These are phyloP conservation scores for Bubo scandiacus DNA, from an alignment of 2,113 vertebrate species.

Conservation along the genomic window DNA sequence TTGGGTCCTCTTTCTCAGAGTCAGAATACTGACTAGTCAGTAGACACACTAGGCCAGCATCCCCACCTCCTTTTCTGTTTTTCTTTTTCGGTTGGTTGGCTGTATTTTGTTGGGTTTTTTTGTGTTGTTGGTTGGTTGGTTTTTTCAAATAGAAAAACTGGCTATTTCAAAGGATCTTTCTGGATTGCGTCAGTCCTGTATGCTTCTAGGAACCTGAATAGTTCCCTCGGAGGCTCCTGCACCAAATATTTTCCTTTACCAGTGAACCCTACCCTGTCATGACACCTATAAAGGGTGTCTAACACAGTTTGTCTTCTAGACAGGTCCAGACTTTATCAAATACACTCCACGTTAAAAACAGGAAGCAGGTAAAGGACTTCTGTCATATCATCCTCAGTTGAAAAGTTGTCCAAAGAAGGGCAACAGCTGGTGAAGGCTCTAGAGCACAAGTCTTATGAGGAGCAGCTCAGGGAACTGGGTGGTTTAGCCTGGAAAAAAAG, in stretches of 20 bases:
- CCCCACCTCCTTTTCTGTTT: background rate
- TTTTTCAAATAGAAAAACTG: background rate
- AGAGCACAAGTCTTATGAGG: too few relatives aligned
- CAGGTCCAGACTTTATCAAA: background rate
- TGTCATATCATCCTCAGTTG: background rate
- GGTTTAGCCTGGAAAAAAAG: too few relatives aligned
- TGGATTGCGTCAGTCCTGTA: background rate
- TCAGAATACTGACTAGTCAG: background rate
- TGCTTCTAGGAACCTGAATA: background rate
- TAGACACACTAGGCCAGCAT: background rate
- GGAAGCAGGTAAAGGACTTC: background rate
- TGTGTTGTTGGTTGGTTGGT: background rate
- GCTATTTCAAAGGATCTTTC: background rate
- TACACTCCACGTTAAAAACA: background rate
- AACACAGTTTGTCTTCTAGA: background rate
- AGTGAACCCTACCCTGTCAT: background rate
- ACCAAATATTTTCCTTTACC: background rate
- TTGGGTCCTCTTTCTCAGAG: background rate
- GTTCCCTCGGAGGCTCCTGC: background rate
- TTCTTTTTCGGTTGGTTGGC: background rate
- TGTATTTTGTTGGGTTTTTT: background rate
- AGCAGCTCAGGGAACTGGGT: too few relatives aligned
- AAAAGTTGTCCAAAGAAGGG: background rate
- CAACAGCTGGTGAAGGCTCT: too few relatives aligned
- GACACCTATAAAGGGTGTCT: background rate